Evolutionary conservation across 2,888 invertebrate species (phyloP), one percentile per base, ranked within the genome.

Genomic region (Euspilapteryx auroguttella): DNA sequence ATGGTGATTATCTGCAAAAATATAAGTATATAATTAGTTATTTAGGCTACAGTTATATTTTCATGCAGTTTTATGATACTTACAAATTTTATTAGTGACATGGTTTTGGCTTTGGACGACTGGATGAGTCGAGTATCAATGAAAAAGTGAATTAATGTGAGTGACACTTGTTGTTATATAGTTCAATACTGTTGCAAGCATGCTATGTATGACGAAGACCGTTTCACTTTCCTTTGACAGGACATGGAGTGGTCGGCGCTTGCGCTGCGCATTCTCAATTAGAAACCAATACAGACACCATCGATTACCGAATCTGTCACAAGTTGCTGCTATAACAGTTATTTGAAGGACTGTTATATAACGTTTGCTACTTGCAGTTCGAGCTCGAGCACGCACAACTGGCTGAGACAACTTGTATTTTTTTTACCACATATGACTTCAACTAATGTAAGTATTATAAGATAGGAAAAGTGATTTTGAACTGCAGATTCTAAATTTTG

Each of bases 161-260:
- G 44, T 58, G 52, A 54, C 54, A 65, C 57, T 47, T 43, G 56
- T 54, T 52, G 48, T 69, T 75, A 69, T 75, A 75, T 75, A 75
- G 65, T 68, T 66, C 64, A 66, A 31, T 50, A 65, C 57, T 73
- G 69, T 68, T 73, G 71, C 71, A 73, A 69, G 62, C 55, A 53
- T 63, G 57, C 57, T 62, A 50, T 55, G 52, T 59, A 45, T 38
- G 55, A 57, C 48, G 47, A 34, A 38, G 34, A 42, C 42, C 51
- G 48, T 75, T 75, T 75, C 75, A 73, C 75, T 75, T 75, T 75
- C 64, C 69, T 59, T 62, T 49, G 64, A 36, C 56, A 66, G 69
- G 66, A 65, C 59, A 48, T 48, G 49, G 25, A 10, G 15, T 17
- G 8, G 5, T 8, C 17, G 17, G 8, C 17, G 17, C 17, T 24